phyloP scores from a whole-genome alignment of 2,888 invertebrate species.

The Cinara cedri region DNA sequence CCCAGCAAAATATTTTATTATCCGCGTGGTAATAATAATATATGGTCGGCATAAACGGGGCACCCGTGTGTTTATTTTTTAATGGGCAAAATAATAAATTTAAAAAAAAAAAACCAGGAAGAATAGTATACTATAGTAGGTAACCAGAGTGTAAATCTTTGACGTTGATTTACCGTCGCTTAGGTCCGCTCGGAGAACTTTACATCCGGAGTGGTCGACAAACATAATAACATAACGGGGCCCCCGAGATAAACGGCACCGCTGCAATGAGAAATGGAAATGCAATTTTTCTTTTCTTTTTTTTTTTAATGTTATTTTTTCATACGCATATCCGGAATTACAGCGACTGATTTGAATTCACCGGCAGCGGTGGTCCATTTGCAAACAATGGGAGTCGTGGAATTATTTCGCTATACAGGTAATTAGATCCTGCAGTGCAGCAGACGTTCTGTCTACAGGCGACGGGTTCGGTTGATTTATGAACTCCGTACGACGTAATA shows the following conservation, averaged over 20 bases:
- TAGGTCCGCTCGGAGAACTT: not conserved
- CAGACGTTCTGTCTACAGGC: slow-evolving; percentile 11
- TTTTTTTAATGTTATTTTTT: not conserved
- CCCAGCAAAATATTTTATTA: not conserved
- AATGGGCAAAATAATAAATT: slow-evolving; percentile 35
- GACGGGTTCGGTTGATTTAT: slow-evolving; percentile 41
- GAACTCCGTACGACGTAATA: not conserved
- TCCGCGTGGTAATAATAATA: not conserved
- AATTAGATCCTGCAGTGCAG: slow-evolving; percentile 40
- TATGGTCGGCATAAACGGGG: not conserved
- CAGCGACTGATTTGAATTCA: slow-evolving; percentile 13
- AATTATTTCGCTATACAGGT: slow-evolving; percentile 24
- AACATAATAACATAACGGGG: slow-evolving; percentile 26
- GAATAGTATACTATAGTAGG: not conserved
- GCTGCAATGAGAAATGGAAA: not conserved
- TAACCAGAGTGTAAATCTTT: not conserved
- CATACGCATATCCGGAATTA: slow-evolving; percentile 5
- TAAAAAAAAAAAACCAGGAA: slow-evolving; percentile 9
- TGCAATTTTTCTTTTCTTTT: not conserved
- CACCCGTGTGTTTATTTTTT: slow-evolving; percentile 2
- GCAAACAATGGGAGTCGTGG: slow-evolving; percentile 48
- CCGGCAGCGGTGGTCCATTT: slow-evolving; percentile 44
- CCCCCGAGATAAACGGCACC: slow-evolving; percentile 5
- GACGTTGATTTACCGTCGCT: slow-evolving; percentile 47
- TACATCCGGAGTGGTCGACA: slow-evolving; percentile 19